A percentile compares a stretch with the other conserved stretches of the same genome.
Conservation (phyloP, 2,888 invertebrate species). For the Caenorhabditis drosophilae region DNA sequence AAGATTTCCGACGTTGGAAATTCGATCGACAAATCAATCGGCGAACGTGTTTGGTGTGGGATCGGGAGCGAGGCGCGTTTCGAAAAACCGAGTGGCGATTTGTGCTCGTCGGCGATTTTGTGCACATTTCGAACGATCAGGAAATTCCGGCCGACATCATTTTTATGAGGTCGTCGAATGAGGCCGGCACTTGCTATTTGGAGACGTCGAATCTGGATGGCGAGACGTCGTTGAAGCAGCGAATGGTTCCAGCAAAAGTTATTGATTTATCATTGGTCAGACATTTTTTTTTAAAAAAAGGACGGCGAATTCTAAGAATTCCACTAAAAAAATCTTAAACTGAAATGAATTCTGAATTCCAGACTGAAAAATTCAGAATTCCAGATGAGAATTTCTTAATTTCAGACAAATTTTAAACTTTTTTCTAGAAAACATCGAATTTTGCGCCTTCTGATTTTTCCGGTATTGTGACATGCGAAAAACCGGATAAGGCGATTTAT, state of each 20-base stretch:
- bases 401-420: background rate
- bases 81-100: conserved; percentile 78
- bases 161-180: conserved; percentile 46
- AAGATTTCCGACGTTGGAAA: conserved; percentile 85
- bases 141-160: conserved; percentile 93
- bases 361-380: too few relatives aligned
- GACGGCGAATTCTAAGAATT: too few relatives aligned
- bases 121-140: conserved; percentile 94
- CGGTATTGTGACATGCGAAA: conserved; percentile 87
- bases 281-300: too few relatives aligned
- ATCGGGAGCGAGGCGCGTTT: conserved; percentile 45
- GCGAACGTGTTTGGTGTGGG: conserved; percentile 84
- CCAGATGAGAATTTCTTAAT: too few relatives aligned
- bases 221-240: conserved; percentile 91
- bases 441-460: conserved; percentile 73
- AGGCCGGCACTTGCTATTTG: conserved; percentile 83
- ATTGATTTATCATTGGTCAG: conserved; percentile 74
- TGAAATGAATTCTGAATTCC: too few relatives aligned
- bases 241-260: conserved; percentile 70
- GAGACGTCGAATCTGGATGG: conserved; percentile 96
- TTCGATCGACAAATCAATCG: conserved; percentile 94
- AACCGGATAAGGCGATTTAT: conserved; percentile 93
- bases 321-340: too few relatives aligned
- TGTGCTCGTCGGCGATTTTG: conserved; percentile 88
- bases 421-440: conserved; percentile 1